Base-by-base conservation (phyloP, 2,888 invertebrate genomes). In the Leucophora obtusa region DNA sequence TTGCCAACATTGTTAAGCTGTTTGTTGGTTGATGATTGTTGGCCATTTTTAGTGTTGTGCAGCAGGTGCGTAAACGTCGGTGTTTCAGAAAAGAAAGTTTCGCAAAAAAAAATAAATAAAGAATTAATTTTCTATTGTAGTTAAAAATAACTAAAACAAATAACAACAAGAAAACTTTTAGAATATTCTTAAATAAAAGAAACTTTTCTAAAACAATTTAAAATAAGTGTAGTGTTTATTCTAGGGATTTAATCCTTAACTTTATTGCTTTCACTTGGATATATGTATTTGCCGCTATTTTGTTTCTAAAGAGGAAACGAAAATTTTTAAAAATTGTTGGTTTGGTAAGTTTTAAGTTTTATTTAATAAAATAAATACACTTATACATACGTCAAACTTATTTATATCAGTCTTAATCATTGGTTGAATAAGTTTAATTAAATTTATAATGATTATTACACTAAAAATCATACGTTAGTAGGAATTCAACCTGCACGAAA, bases 11-110 rank as follows among this genome's bases (percentile, higher is more conserved):
- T 68, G 58, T 71, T 71, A 71, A 68, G 66, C 35, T 18, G 54
- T 54, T 59, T 58, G 43, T 62, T 63, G 58, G 33, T 59, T 24
- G n/a, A 47, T 28, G 51, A 68, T 68, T 70, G 38, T 54, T 58
- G 38, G 60, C 68, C 66, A 70, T 60, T 66, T 74, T 43, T 53
- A 70, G 60, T 72, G 33, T 63, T 72, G 75, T 58, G 50, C 58
- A 50, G 72, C 51, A 80, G 80, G 80, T 80, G 68, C 58, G 71
- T 72, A 53, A 76, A 58, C 68, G 63, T 58, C 68, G 63, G 56
- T 24, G 54, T 35, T 72, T 11, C 2, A 10, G 47, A 70, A 51
- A 9, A 11, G 65, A 8, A 28, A 24, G 11, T 54, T 35, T 17
- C 35, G 60, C n/a, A 17, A 59, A 38, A 60, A 43, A 60, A 51